phyloP scores from a whole-genome alignment of 2,888 invertebrate species.

The Lagria hirta region DNA sequence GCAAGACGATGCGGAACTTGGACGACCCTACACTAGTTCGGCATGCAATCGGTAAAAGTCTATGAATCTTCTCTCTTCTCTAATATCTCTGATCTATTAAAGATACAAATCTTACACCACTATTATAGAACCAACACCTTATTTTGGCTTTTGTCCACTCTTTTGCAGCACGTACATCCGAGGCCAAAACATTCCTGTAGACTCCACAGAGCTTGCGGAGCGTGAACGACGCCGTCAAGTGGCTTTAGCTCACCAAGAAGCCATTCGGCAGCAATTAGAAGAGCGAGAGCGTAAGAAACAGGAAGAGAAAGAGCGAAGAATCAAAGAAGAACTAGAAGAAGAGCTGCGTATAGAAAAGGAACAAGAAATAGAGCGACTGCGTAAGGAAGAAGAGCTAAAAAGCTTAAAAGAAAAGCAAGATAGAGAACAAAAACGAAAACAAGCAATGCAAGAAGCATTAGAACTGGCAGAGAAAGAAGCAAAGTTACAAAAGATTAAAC shows the following conservation, averaged over 20 bases:
- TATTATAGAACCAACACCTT: not conserved
- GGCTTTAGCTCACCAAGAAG: slow-evolving; percentile 83
- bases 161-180: slow-evolving; percentile 68
- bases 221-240: slow-evolving; percentile 79
- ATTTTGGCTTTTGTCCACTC: slow-evolving; percentile 2
- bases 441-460: slow-evolving; percentile 74
- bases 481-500: slow-evolving; percentile 56
- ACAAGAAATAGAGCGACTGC: slow-evolving; percentile 67
- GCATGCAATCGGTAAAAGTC: slow-evolving; percentile 36
- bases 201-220: slow-evolving; percentile 77
- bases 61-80: too few relatives aligned
- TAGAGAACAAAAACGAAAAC: slow-evolving; percentile 70
- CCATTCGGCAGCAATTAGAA: slow-evolving; percentile 80
- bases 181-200: slow-evolving; percentile 84
- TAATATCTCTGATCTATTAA: too few relatives aligned
- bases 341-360: slow-evolving; percentile 76
- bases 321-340: slow-evolving; percentile 78
- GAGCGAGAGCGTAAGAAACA: slow-evolving; percentile 75
- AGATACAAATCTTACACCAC: not conserved
- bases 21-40: slow-evolving; percentile 50
- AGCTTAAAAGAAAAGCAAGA: slow-evolving; percentile 68
- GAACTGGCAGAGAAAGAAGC: slow-evolving; percentile 68
- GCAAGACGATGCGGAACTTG: slow-evolving; percentile 49
- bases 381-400: slow-evolving; percentile 72
- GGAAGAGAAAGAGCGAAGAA: slow-evolving; percentile 73